These are phyloP conservation scores for Panonychus citri DNA, from an alignment of 1,140 invertebrate species.

Conservation along the genomic window DNA sequence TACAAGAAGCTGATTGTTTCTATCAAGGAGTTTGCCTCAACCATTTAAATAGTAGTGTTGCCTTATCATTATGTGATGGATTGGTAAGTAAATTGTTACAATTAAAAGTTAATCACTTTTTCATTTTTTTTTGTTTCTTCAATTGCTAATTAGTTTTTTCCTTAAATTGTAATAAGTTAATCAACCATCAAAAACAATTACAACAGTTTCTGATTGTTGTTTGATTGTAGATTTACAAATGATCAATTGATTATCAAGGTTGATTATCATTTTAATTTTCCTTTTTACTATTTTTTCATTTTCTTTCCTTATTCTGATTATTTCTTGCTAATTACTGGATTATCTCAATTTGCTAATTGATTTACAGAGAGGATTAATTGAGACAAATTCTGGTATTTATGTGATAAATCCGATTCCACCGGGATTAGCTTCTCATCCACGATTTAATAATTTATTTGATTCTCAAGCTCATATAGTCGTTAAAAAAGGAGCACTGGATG, in stretches of 20 bases:
- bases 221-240: too few species aligned
- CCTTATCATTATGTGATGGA: constrained; percentile 12
- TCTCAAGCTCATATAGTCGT: constrained; percentile 8
- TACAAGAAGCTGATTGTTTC: constrained; percentile 8
- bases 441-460: neutral
- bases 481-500: constrained; percentile 11
- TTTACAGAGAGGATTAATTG: constrained; percentile 13
- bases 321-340: too few species aligned
- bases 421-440: neutral
- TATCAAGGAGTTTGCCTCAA: constrained; percentile 10
- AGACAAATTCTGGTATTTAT: constrained; percentile 8
- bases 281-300: too few species aligned
- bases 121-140: neutral
- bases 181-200: too few species aligned
- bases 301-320: too few species aligned
- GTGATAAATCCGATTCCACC: constrained; percentile 13
- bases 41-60: constrained; percentile 10
- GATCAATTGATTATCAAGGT: too few species aligned
- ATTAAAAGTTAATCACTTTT: neutral
- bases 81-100: constrained; percentile 7
- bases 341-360: neutral
- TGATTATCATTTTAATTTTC: too few species aligned
- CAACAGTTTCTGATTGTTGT: too few species aligned
- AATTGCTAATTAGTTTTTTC: too few species aligned
- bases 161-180: too few species aligned